Conservation (phyloP, 2,113 vertebrate species). For the Cyprinodon tularosa region DNA sequence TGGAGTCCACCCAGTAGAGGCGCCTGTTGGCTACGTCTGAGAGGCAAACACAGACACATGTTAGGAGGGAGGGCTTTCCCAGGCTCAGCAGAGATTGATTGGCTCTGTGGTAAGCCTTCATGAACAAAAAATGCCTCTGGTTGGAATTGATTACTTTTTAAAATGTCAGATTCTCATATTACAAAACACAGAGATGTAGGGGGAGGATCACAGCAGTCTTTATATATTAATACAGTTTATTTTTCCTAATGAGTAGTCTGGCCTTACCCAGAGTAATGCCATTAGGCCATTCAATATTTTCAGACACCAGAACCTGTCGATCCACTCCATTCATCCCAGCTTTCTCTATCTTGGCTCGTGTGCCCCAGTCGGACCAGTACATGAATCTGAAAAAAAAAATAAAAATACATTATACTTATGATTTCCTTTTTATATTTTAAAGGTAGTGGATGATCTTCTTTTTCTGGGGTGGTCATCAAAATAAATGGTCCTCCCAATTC, state of each 20-base stretch:
- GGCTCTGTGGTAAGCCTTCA: slow-evolving; percentile 33
- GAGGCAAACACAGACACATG: slow-evolving; percentile 40
- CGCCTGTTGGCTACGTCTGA: slow-evolving; percentile 92
- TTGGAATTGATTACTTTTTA: slow-evolving; percentile 56
- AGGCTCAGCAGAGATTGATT: slow-evolving; percentile 50
- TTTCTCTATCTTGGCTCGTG: slow-evolving; percentile 93
- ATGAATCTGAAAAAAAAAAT: slow-evolving; percentile 85
- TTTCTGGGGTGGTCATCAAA: too few relatives aligned
- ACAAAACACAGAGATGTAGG: background rate
- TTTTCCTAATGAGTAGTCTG: background rate
- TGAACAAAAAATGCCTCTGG: slow-evolving; percentile 51
- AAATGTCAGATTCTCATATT: slow-evolving; percentile 52
- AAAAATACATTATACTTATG: background rate
- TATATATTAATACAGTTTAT: background rate
- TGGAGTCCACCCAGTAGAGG: slow-evolving; percentile 99
- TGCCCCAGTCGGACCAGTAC: slow-evolving; percentile 99
- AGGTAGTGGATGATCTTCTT: too few relatives aligned
- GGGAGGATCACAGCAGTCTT: background rate
- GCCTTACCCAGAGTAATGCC: slow-evolving; percentile 92
- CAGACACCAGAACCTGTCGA: slow-evolving; percentile 89
- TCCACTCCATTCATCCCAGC: slow-evolving; percentile 93
- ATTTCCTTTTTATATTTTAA: background rate
- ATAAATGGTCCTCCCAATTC: too few relatives aligned
- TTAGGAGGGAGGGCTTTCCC: slow-evolving; percentile 12
- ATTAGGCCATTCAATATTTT: slow-evolving; percentile 96